Percentiles rank a stretch among this genome's conserved stretches.
phyloP scores from a whole-genome alignment of 2,888 invertebrate genomes.

The Eupeodes luniger region DNA sequence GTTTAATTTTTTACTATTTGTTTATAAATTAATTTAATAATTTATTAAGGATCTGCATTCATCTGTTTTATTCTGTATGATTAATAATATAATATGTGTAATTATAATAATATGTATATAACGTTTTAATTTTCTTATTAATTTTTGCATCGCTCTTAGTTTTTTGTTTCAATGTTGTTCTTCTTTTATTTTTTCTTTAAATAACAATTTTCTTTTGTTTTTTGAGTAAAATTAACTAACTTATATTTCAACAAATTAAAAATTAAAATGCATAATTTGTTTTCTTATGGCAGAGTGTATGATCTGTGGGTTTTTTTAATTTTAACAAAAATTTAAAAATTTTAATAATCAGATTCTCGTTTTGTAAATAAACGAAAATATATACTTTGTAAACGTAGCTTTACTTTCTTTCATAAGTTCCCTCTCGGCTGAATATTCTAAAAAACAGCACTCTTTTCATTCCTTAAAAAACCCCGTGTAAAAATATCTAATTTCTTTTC shows the following conservation, averaged over 20 bases:
- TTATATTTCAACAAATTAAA: constrained; percentile 37
- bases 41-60: constrained; percentile 37
- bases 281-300: constrained; percentile 58
- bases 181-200: neutral
- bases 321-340: constrained; percentile 14
- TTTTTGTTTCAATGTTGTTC: constrained; percentile 9
- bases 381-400: constrained; percentile 2
- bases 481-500: constrained; percentile 30
- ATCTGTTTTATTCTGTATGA: constrained; percentile 36
- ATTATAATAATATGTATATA: constrained; percentile 53
- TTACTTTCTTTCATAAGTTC: constrained; percentile 31
- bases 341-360: constrained; percentile 21
- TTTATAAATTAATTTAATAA: constrained; percentile 61
- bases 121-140: constrained; percentile 5
- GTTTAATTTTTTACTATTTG: constrained; percentile 31
- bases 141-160: constrained; percentile 8
- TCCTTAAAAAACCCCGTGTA: constrained; percentile 16
- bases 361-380: constrained; percentile 58
- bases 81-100: constrained; percentile 47
- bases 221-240: constrained; percentile 30
- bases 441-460: constrained; percentile 18
- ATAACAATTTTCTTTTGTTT: constrained; percentile 11
- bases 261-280: constrained; percentile 57
- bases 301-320: constrained; percentile 10
- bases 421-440: neutral